Evolutionary conservation across 2,113 vertebrate genomes (phyloP).

Genomic region (Caranx melampygus): DNA sequence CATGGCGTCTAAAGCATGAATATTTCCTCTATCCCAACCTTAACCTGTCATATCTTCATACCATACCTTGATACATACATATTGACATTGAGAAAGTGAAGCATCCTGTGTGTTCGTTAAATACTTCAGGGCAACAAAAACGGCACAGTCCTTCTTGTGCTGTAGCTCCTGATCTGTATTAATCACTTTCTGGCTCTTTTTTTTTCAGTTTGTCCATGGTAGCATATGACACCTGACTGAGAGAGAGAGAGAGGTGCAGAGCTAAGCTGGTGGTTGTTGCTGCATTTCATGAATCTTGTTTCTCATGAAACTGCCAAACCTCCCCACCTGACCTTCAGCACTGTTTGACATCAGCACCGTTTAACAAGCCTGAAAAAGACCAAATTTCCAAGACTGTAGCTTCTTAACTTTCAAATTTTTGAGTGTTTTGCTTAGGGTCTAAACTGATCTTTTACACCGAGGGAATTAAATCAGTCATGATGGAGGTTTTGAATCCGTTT

Average conservation of each 20-base stretch:
- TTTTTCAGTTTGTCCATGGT: neutral
- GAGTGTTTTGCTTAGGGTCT: neutral
- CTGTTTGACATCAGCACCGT: neutral
- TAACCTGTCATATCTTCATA: neutral
- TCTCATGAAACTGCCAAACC: neutral
- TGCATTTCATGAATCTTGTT: neutral
- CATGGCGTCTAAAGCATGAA: neutral
- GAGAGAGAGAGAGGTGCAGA: too few relatives aligned
- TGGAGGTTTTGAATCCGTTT: neutral
- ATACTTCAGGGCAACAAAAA: neutral
- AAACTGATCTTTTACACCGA: neutral
- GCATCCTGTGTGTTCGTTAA: neutral
- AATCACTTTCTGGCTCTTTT: too few relatives aligned
- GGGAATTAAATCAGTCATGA: neutral
- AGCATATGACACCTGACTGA: neutral
- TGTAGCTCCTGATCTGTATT: neutral
- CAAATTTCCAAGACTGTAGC: neutral
- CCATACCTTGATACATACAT: neutral
- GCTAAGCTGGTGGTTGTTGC: too few relatives aligned
- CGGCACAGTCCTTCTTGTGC: neutral
- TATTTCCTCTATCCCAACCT: neutral
- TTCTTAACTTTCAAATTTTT: neutral
- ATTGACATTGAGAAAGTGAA: neutral
- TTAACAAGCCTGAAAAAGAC: neutral
- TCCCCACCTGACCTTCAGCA: neutral